phyloP scores from a whole-genome alignment of 2,888 invertebrate genomes.

The Lacanobia oleracea region DNA sequence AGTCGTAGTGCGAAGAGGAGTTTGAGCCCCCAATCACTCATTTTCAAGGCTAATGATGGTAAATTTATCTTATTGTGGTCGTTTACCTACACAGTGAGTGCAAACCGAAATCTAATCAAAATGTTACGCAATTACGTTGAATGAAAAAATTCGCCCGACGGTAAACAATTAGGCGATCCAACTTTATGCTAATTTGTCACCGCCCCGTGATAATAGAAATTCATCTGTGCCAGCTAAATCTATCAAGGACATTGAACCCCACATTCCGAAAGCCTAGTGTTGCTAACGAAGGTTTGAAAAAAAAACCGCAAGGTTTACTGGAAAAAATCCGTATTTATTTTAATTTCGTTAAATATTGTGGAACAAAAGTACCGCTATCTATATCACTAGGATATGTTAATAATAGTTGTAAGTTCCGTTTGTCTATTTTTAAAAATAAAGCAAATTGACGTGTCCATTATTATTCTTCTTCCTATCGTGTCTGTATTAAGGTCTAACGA shows the following conservation, averaged over 20 bases:
- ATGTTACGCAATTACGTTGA: neutral
- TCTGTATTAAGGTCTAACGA: too few species aligned
- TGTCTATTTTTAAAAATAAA: too few species aligned
- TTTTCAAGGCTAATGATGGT: too few species aligned
- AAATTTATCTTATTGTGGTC: too few species aligned
- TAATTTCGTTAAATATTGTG: neutral
- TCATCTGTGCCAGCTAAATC: neutral
- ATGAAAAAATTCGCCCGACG: neutral
- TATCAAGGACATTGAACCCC: neutral
- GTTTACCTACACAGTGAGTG: too few species aligned
- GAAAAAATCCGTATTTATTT: neutral
- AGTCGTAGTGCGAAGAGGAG: neutral
- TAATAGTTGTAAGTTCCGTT: too few species aligned
- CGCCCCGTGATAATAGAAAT: neutral
- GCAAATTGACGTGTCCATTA: neutral
- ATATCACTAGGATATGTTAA: neutral
- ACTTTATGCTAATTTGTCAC: neutral
- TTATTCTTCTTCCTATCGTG: too few species aligned
- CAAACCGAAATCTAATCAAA: neutral
- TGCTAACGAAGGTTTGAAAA: neutral
- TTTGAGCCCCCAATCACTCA: neutral
- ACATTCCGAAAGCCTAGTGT: neutral
- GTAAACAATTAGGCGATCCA: neutral
- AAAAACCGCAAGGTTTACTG: neutral
- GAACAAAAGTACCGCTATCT: neutral